Percentiles rank a stretch among this genome's conserved stretches.
phyloP scores from a whole-genome alignment of 2,797 vertebrate genomes.

The Danio choprae region DNA sequence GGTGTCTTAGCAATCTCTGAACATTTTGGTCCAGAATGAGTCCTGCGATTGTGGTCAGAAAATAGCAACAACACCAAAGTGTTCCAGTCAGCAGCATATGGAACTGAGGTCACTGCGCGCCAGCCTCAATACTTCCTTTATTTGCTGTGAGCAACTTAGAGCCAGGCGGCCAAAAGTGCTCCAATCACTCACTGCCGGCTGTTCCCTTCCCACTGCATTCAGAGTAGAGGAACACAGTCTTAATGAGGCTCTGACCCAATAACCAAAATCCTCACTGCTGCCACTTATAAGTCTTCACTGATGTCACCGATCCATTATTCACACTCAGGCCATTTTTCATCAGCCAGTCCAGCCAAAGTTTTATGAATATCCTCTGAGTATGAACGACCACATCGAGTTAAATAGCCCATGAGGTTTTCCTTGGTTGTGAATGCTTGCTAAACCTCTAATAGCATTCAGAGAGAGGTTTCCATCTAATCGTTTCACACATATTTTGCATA shows the following conservation, averaged over 20 bases:
- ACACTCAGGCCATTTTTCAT: constrained; percentile 49
- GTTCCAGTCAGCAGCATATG: constrained; percentile 70
- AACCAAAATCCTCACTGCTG: constrained; percentile 55
- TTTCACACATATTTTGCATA: not conserved
- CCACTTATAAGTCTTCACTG: constrained; percentile 36
- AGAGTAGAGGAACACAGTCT: constrained; percentile 36
- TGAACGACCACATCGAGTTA: constrained; percentile 33
- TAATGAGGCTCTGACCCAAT: constrained; percentile 62
- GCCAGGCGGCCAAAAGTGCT: constrained; percentile 56
- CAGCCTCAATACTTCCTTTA: constrained; percentile 81
- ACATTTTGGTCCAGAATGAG: constrained; percentile 71
- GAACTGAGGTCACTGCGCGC: constrained; percentile 73
- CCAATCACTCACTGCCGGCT: constrained; percentile 65
- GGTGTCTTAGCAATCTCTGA: constrained; percentile 64
- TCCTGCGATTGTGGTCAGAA: constrained; percentile 75
- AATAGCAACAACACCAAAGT: constrained; percentile 74
- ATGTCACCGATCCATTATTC: constrained; percentile 42
- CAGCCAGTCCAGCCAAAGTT: constrained; percentile 18
- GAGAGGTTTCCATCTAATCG: not conserved
- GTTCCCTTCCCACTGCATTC: constrained; percentile 63
- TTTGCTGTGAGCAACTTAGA: constrained; percentile 74
- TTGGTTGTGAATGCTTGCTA: not conserved
- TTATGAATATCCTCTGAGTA: constrained; percentile 41
- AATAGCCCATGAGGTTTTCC: constrained; percentile 31
- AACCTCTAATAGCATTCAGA: constrained; percentile 17